A percentile compares a stretch with the other conserved stretches of the same genome.
phyloP scores from a whole-genome alignment of 2,797 vertebrate genomes.

The Enoplosus armatus region DNA sequence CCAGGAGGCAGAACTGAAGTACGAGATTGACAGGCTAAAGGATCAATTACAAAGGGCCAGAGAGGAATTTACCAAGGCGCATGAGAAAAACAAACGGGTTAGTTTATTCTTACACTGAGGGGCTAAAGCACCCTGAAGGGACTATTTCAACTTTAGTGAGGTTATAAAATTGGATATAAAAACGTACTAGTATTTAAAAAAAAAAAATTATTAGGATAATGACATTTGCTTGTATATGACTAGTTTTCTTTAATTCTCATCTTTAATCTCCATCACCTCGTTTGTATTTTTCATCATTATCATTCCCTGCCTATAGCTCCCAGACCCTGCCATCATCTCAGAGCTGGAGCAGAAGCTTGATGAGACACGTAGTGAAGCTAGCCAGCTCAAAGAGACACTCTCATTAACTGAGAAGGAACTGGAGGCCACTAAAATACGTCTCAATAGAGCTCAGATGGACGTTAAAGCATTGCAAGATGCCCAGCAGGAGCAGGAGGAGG shows the following conservation, averaged over 20 bases:
- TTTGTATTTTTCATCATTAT: background rate
- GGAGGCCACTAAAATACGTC: constrained; percentile 72
- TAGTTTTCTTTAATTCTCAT: background rate
- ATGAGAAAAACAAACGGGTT: constrained; percentile 89
- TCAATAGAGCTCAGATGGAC: constrained; percentile 73
- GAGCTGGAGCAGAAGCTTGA: constrained; percentile 84
- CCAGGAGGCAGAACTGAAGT: constrained; percentile 84
- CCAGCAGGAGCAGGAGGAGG: constrained; percentile 81
- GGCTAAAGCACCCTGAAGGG: background rate
- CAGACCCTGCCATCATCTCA: constrained; percentile 77
- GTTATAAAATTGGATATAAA: too few relatives aligned
- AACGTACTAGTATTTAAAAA: too few relatives aligned
- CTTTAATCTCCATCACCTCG: background rate
- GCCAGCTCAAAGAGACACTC: constrained; percentile 86
- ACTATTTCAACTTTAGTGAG: background rate
- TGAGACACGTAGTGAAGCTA: constrained; percentile 83
- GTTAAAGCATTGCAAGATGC: constrained; percentile 67
- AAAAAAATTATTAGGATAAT: too few relatives aligned
- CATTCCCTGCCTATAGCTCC: constrained; percentile 74
- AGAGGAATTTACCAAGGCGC: constrained; percentile 84
- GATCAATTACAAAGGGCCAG: constrained; percentile 84
- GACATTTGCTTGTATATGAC: background rate
- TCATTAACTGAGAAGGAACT: constrained; percentile 87
- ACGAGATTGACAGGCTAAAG: constrained; percentile 87
- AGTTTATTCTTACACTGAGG: constrained; percentile 19